Percentiles rank a stretch among this genome's conserved stretches.
phyloP scores from a whole-genome alignment of 2,113 vertebrate species.

The Arvicanthis niloticus region DNA sequence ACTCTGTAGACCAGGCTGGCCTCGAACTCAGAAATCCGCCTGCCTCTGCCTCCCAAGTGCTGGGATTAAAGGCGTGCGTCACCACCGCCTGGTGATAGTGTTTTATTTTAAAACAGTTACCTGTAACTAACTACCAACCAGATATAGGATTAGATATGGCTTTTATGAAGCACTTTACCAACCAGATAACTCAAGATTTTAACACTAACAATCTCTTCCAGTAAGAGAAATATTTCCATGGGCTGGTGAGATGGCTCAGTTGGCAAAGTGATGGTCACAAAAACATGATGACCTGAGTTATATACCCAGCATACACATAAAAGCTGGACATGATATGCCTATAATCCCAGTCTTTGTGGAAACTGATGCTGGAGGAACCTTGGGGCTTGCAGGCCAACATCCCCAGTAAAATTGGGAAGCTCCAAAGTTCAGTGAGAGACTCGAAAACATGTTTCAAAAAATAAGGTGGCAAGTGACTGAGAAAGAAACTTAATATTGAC shows the following conservation, averaged over 20 bases:
- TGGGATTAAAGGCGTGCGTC: too few species aligned
- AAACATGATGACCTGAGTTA: too few species aligned
- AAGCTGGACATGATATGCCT: background rate
- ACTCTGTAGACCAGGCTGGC: too few species aligned
- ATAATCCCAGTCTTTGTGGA: background rate
- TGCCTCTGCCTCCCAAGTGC: too few species aligned
- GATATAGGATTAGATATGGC: too few species aligned
- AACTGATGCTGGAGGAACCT: background rate
- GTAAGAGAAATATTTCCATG: background rate
- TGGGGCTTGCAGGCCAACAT: background rate
- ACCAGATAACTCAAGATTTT: constrained; percentile 33
- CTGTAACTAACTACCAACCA: background rate
- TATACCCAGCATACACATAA: background rate
- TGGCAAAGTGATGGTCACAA: background rate
- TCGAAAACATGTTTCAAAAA: background rate
- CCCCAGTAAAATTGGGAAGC: background rate
- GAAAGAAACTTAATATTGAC: background rate
- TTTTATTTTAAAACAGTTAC: constrained; percentile 21
- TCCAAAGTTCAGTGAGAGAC: background rate
- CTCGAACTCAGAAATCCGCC: too few species aligned
- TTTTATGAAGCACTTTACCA: background rate
- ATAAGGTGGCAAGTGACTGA: background rate
- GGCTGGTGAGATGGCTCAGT: background rate
- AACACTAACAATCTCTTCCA: constrained; percentile 4
- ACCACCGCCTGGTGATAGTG: too few species aligned